Evolutionary conservation across 2,888 invertebrate species (phyloP).

Genomic region (Theodoxus fluviatilis): DNA sequence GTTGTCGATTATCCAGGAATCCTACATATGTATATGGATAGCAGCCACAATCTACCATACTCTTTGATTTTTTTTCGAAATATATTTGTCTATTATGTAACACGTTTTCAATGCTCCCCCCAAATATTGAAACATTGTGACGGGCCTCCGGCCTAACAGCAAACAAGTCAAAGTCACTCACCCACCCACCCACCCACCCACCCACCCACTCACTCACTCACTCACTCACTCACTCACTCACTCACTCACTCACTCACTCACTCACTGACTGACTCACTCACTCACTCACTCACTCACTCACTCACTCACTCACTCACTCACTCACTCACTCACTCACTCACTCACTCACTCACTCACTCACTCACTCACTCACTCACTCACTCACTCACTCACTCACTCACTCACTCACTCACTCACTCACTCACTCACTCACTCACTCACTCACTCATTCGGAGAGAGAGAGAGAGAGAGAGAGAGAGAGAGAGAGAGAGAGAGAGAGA

Average conservation of each 20-base stretch:
- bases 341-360: neutral
- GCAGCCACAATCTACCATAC: too few relatives aligned
- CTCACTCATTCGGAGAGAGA: too few relatives aligned
- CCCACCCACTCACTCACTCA: neutral
- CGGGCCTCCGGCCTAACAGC: too few relatives aligned
- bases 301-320: neutral
- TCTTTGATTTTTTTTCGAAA: too few relatives aligned
- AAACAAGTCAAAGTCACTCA: neutral
- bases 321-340: neutral
- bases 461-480: neutral
- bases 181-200: neutral
- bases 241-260: constrained; percentile 7
- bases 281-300: neutral
- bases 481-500: too few relatives aligned
- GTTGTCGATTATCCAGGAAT: too few relatives aligned
- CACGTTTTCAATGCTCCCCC: too few relatives aligned
- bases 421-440: neutral
- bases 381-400: neutral
- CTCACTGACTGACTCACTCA: neutral
- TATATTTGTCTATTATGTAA: too few relatives aligned
- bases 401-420: neutral
- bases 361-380: neutral
- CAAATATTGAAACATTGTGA: too few relatives aligned
- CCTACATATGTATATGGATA: too few relatives aligned
- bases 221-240: neutral